These are phyloP conservation scores for Pollimyrus isidori DNA, from an alignment of 2,113 vertebrate genomes.

Conservation along the genomic window DNA sequence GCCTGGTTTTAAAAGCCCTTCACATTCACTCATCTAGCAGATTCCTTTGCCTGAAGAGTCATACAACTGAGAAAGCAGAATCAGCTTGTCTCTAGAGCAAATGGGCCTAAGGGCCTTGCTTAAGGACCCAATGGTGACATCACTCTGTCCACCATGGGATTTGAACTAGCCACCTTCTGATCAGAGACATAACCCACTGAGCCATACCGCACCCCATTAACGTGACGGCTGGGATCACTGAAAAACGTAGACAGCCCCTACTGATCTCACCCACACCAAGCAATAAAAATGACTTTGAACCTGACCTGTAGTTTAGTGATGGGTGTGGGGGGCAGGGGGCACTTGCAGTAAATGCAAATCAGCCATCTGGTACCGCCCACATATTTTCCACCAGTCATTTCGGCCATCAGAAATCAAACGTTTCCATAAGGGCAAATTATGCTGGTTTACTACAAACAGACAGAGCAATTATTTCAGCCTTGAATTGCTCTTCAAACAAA, in stretches of 20 bases:
- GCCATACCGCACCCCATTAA: background rate
- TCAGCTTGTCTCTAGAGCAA: background rate
- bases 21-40: background rate
- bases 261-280: background rate
- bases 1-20: background rate
- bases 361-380: background rate
- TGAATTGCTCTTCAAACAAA: background rate
- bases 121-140: background rate
- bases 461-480: background rate
- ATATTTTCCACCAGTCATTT: background rate
- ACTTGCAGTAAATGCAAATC: background rate
- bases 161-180: background rate
- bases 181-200: background rate
- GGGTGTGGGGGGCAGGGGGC: background rate
- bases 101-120: background rate
- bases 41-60: background rate
- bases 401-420: background rate
- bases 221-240: background rate
- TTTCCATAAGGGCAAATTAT: background rate
- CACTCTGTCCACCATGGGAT: background rate
- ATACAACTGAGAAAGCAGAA: background rate
- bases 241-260: background rate
- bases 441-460: background rate
- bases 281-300: background rate
- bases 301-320: background rate